Base-by-base conservation (phyloP, 2,888 invertebrate genomes). In the Apotomis capreana region DNA sequence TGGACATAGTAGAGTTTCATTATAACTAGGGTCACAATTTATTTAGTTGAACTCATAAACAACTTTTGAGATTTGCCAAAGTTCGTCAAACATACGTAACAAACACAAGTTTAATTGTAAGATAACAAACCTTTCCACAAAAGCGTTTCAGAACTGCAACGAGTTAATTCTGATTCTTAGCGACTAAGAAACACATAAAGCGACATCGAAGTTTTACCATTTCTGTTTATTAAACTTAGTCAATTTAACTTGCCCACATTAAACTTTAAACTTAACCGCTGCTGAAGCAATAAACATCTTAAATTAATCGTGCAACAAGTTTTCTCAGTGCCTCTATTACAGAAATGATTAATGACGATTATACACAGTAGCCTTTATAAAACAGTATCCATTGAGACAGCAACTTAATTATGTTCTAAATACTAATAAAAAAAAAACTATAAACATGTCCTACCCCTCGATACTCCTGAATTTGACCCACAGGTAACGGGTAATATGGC, bases 261-360 rank as follows among this genome's bases (percentile, higher is more conserved):
- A 71, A 68, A 71, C 61, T 71, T 26, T 70, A 51, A 69, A 69
- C 51, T 69, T 69, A 57, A 71, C 71, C 70, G 67, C 67, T 55
- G n/a, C 51, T 68, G 63, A 37, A 55, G 67, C 67, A 62, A 68
- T 57, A 71, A 71, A 71, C 71, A 71, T 71, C 67, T 71, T 71
- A 71, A 67, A 71, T 71, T 71, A 71, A 71, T 71, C 71, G 71
- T 26, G 67, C 67, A 71, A 71, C 67, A 71, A 71, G 71, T 71
- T 71, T 71, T 62, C 67, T 62, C 40, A 26, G 36, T 37, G 67
- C 67, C 57, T 69, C 62, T 71, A 68, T 71, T 62, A 62, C 67
- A 40, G 71, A 54, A 52, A 71, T 71, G 71, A 71, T 71, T 62
- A 71, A 71, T 71, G 71, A 44, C 12, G 49, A 52, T 44, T 26